phyloP scores from a whole-genome alignment of 1,140 invertebrate genomes.

The Eubasilissa regina region DNA sequence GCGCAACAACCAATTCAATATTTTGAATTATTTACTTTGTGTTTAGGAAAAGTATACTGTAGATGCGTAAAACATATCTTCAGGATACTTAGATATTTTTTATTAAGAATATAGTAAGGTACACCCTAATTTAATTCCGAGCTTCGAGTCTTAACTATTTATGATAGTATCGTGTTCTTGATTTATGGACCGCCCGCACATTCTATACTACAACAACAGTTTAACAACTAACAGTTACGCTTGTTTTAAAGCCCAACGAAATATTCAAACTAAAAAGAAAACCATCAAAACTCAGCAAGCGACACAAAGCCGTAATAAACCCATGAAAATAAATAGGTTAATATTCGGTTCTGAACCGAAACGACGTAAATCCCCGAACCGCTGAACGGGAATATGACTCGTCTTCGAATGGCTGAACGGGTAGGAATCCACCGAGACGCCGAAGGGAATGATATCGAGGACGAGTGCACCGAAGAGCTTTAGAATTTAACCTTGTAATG shows the following conservation, averaged over 20 bases:
- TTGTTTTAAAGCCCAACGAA: slow-evolving; percentile 13
- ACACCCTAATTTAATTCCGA: too few species aligned
- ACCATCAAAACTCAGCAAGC: slow-evolving; percentile 39
- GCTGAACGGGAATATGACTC: slow-evolving; percentile 7
- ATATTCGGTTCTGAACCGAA: not conserved
- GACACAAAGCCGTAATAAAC: slow-evolving; percentile 37
- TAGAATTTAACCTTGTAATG: slow-evolving; percentile 28
- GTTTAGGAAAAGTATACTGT: too few species aligned
- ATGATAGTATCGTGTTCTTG: too few species aligned
- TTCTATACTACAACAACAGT: too few species aligned
- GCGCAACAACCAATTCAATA: slow-evolving; percentile 31
- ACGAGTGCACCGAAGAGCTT: slow-evolving; percentile 20
- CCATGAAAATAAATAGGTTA: slow-evolving; percentile 46
- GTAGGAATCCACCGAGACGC: not conserved
- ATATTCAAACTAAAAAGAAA: slow-evolving; percentile 37
- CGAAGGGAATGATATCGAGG: slow-evolving; percentile 5
- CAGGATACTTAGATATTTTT: too few species aligned
- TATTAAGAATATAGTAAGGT: too few species aligned
- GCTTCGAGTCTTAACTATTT: too few species aligned
- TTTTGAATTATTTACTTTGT: slow-evolving; percentile 30
- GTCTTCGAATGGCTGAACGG: not conserved
- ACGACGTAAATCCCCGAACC: not conserved
- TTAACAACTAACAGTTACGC: slow-evolving; percentile 15
- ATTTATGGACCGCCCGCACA: too few species aligned
- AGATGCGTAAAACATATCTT: too few species aligned